Evolutionary conservation across 1,140 invertebrate species (phyloP).

Genomic region (Chymomyza costata): DNA sequence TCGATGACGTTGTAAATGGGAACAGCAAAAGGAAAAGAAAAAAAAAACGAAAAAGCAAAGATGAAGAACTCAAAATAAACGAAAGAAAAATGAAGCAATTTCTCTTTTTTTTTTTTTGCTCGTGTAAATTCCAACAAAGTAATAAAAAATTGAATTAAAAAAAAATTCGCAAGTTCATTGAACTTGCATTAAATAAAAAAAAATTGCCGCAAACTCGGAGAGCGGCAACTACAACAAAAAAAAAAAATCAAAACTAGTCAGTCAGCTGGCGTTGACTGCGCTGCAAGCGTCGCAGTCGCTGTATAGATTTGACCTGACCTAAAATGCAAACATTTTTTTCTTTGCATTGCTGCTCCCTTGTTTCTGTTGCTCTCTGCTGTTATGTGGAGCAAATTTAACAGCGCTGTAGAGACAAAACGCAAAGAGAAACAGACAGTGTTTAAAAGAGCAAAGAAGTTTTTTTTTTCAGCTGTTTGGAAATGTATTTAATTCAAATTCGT

Average conservation of each 20-base stretch:
- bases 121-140: slow-evolving; percentile 36
- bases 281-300: slow-evolving; percentile 31
- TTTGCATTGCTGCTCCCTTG: no score
- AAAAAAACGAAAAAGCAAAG: slow-evolving; percentile 4
- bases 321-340: slow-evolving; percentile 64
- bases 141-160: slow-evolving; percentile 25
- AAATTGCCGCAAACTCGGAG: slow-evolving; percentile 49
- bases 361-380: slow-evolving; percentile 5
- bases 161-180: slow-evolving; percentile 70
- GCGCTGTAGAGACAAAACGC: not conserved
- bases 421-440: not conserved
- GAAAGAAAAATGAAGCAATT: slow-evolving; percentile 44
- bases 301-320: slow-evolving; percentile 74
- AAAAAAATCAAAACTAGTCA: slow-evolving; percentile 48
- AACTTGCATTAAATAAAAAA: slow-evolving; percentile 71
- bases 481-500: no score
- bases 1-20: no score
- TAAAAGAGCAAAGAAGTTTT: slow-evolving; percentile 2
- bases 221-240: slow-evolving; percentile 34
- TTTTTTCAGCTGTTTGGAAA: no score
- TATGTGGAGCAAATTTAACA: slow-evolving; percentile 31
- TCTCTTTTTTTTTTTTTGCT: slow-evolving; percentile 29
- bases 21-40: not conserved
- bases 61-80: no score
- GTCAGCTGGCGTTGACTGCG: slow-evolving; percentile 22